A percentile compares a stretch with the other conserved stretches of the same genome.
phyloP scores from a whole-genome alignment of 2,113 vertebrate genomes.

The Sylvilagus bachmani region DNA sequence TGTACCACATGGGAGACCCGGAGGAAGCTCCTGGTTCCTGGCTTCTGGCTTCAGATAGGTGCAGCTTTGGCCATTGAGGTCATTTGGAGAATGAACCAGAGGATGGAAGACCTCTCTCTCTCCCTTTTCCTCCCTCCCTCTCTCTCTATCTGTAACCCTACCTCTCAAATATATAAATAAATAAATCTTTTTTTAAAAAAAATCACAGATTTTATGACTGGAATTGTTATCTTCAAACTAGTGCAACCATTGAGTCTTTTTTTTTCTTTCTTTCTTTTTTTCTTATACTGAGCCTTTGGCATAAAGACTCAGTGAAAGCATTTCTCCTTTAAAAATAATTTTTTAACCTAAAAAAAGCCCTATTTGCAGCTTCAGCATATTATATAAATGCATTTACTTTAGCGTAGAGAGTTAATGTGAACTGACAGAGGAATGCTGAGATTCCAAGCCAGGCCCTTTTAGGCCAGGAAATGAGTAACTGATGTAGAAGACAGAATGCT shows the following conservation, averaged over 20 bases:
- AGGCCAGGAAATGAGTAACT: slow-evolving; percentile 45
- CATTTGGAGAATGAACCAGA: too few relatives aligned
- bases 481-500: slow-evolving; percentile 65
- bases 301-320: neutral
- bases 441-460: slow-evolving; percentile 72
- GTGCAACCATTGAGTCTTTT: neutral
- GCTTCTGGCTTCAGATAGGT: too few relatives aligned
- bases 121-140: too few relatives aligned
- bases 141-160: too few relatives aligned
- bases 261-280: neutral
- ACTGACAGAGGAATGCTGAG: slow-evolving; percentile 70
- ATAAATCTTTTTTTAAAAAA: neutral
- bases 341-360: slow-evolving; percentile 58
- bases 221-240: slow-evolving; percentile 61
- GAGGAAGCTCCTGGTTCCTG: too few relatives aligned
- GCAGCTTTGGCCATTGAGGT: too few relatives aligned
- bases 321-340: slow-evolving; percentile 70
- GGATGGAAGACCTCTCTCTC: too few relatives aligned
- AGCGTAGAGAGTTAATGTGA: slow-evolving; percentile 59
- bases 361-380: slow-evolving; percentile 67
- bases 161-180: too few relatives aligned
- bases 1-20: too few relatives aligned
- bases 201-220: slow-evolving; percentile 65
- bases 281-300: slow-evolving; percentile 27
- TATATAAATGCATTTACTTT: slow-evolving; percentile 74